Evolutionary conservation across 2,113 vertebrate species (phyloP).

Genomic region (Ochotona princeps): DNA sequence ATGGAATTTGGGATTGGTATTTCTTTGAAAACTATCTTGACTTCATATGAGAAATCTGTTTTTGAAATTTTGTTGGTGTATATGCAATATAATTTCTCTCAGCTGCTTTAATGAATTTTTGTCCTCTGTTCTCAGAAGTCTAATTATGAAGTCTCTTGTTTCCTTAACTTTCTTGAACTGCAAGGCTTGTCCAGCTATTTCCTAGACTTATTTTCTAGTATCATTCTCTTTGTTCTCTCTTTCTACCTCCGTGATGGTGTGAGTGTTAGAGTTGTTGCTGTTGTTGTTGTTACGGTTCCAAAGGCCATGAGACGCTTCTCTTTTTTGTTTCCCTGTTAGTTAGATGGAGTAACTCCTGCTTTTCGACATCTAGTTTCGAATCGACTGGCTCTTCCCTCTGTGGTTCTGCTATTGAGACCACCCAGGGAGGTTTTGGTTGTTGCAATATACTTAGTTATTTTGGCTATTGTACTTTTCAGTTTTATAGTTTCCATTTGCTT

Average conservation of each 20-base stretch:
- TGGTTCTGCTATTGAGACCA: neutral
- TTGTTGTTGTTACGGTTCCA: neutral
- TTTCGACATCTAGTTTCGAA: neutral
- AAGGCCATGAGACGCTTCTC: neutral
- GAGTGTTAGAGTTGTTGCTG: neutral
- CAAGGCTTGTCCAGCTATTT: neutral
- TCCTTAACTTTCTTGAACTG: neutral
- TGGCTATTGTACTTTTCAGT: neutral
- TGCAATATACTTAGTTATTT: neutral
- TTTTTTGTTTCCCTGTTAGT: neutral
- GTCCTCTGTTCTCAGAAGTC: conserved; percentile 11
- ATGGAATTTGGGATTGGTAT: neutral
- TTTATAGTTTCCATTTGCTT: neutral
- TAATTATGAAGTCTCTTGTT: neutral
- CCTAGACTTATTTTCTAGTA: neutral
- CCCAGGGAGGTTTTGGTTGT: neutral
- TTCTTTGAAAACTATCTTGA: conserved; percentile 16
- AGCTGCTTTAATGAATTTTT: neutral
- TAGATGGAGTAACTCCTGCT: neutral
- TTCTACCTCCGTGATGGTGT: neutral
- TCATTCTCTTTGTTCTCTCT: neutral
- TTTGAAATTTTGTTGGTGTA: neutral
- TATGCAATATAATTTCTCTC: neutral
- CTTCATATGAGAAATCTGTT: neutral
- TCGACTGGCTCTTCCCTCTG: neutral